These are phyloP conservation scores for Larimichthys crocea DNA, from an alignment of 2,113 vertebrate genomes.

Conservation along the genomic window DNA sequence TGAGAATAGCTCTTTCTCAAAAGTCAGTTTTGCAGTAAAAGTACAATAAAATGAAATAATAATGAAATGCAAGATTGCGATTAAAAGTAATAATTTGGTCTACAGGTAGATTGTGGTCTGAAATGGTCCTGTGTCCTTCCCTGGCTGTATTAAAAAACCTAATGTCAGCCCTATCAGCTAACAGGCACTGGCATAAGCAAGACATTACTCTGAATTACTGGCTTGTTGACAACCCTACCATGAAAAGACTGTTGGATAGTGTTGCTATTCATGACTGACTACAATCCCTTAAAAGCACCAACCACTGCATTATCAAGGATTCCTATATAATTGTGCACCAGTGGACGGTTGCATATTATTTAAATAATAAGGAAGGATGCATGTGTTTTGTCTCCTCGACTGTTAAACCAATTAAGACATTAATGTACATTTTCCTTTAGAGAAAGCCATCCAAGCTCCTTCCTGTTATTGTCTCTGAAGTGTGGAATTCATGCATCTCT, in stretches of 20 bases:
- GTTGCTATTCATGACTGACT: constrained; percentile 34
- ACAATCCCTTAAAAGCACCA: constrained; percentile 6
- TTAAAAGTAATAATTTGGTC: background rate
- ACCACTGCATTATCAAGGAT: background rate
- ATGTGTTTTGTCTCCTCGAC: background rate
- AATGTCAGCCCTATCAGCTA: constrained; percentile 45
- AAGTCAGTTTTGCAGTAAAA: background rate
- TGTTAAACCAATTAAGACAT: constrained; percentile 7
- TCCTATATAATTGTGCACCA: background rate
- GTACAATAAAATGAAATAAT: background rate
- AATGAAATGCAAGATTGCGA: background rate
- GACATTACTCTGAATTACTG: background rate
- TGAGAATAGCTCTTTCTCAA: background rate
- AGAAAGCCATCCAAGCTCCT: background rate
- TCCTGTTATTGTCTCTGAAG: background rate
- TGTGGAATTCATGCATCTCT: constrained; percentile 3
- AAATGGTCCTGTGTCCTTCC: constrained; percentile 19
- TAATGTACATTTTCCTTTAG: background rate
- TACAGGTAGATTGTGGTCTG: background rate
- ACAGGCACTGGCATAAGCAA: constrained; percentile 1
- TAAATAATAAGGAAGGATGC: background rate
- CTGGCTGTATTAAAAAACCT: constrained; percentile 21
- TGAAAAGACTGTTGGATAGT: background rate
- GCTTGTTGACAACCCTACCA: background rate
- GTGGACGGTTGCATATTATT: background rate